These are phyloP conservation scores for Psammodynastes pulverulentus DNA, from an alignment of 2,113 vertebrate genomes.

Conservation along the genomic window DNA sequence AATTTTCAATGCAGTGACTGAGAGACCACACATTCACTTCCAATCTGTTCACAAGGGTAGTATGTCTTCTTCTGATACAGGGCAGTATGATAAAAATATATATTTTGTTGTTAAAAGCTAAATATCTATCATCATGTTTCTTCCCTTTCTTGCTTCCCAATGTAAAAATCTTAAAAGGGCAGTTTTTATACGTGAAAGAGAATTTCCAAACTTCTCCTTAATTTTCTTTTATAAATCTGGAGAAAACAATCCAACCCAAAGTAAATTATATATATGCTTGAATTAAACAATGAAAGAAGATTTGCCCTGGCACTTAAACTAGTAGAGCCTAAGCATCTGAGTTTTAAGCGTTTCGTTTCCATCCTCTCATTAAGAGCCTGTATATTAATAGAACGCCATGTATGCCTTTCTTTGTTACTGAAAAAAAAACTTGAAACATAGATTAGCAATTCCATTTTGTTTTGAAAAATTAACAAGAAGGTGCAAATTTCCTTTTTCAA, in stretches of 20 bases:
- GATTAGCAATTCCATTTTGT: background rate
- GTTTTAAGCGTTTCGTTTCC: background rate
- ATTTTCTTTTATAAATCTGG: fast-evolving
- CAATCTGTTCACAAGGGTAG: constrained; percentile 63
- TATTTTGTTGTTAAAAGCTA: constrained; percentile 35
- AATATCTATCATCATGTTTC: constrained; percentile 23
- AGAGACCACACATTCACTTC: constrained; percentile 55
- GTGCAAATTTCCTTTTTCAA: background rate
- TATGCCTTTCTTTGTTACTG: background rate
- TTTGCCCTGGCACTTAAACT: background rate
- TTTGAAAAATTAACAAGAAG: background rate
- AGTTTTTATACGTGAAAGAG: background rate
- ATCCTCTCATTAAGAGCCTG: background rate
- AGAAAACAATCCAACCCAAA: background rate
- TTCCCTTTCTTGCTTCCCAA: constrained; percentile 21
- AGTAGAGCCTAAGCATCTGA: background rate
- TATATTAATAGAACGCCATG: background rate
- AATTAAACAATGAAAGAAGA: background rate
- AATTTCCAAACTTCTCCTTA: fast-evolving
- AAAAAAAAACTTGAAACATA: background rate
- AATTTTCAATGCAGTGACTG: constrained; percentile 62
- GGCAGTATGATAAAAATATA: constrained; percentile 42
- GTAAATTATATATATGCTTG: constrained; percentile 5
- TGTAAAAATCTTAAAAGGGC: background rate
- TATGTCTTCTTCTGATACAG: constrained; percentile 46